These are phyloP conservation scores for Gymnoscopelus microlampas DNA, from an alignment of 2,797 vertebrate genomes.

Conservation along the genomic window DNA sequence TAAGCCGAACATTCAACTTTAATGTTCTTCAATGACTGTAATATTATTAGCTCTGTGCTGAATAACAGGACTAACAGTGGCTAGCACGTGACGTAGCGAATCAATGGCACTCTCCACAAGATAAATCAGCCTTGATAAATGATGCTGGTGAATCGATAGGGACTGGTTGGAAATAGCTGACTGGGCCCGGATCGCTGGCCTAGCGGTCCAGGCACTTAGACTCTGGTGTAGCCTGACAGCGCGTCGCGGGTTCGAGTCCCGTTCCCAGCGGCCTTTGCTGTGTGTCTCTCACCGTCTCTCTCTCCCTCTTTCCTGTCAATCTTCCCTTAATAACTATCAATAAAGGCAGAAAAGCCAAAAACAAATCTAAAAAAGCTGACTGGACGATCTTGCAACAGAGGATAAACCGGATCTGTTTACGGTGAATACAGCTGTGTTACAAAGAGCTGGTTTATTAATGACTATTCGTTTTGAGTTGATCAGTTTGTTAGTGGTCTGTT, in stretches of 20 bases:
- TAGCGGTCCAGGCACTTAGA: too few species aligned
- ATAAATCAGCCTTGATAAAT: conserved; percentile 53
- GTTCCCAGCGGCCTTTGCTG: too few species aligned
- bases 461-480: too few species aligned
- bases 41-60: background rate
- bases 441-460: too few species aligned
- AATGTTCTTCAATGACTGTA: background rate
- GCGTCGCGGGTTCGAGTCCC: too few species aligned
- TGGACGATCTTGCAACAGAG: background rate
- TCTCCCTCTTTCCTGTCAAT: too few species aligned
- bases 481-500: too few species aligned
- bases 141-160: conserved; percentile 47
- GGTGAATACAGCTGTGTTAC: too few species aligned
- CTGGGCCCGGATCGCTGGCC: background rate
- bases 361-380: conserved; percentile 12
- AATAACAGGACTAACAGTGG: conserved; percentile 16
- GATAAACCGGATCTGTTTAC: background rate
- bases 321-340: too few species aligned
- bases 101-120: conserved; percentile 47
- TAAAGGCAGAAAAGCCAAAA: too few species aligned
- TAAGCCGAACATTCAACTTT: background rate
- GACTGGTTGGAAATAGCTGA: conserved; percentile 24
- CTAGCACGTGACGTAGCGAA: conserved; percentile 18
- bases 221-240: too few species aligned
- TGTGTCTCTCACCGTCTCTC: too few species aligned